Evolutionary conservation across 2,113 vertebrate genomes (phyloP).

Genomic region (Prolemur simus): DNA sequence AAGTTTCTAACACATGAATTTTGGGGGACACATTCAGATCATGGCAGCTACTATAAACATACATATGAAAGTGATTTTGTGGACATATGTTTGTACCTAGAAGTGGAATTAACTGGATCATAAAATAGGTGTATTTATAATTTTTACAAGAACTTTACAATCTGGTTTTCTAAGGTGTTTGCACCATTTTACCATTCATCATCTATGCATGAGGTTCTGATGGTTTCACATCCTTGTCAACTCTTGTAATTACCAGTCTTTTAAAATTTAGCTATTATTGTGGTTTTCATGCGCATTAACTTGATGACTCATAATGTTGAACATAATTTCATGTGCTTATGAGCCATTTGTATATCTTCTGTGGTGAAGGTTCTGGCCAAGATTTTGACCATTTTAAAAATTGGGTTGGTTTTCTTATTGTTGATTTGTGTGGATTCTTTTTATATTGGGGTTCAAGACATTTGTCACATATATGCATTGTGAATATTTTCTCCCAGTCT

Average conservation of each 20-base stretch:
- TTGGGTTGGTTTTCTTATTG: not conserved
- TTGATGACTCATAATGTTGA: not conserved
- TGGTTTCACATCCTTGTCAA: not conserved
- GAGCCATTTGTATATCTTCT: not conserved
- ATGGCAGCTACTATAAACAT: not conserved
- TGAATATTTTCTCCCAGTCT: not conserved
- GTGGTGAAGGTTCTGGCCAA: slow-evolving; percentile 5
- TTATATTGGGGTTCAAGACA: not conserved
- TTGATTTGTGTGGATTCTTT: not conserved
- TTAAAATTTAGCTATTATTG: not conserved
- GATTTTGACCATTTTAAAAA: not conserved
- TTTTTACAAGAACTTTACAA: not conserved
- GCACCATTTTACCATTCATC: not conserved
- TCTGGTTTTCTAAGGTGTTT: not conserved
- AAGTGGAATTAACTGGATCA: not conserved
- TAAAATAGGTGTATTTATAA: not conserved
- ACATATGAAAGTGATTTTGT: not conserved
- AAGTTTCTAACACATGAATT: not conserved
- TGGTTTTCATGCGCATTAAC: not conserved
- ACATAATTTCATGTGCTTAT: not conserved
- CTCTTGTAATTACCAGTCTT: not conserved
- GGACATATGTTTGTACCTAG: not conserved
- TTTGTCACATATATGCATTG: not conserved
- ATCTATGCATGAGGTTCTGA: not conserved
- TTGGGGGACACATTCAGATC: not conserved